Base-by-base conservation (phyloP, 1,140 invertebrate species). In the Drosophila yakuba region DNA sequence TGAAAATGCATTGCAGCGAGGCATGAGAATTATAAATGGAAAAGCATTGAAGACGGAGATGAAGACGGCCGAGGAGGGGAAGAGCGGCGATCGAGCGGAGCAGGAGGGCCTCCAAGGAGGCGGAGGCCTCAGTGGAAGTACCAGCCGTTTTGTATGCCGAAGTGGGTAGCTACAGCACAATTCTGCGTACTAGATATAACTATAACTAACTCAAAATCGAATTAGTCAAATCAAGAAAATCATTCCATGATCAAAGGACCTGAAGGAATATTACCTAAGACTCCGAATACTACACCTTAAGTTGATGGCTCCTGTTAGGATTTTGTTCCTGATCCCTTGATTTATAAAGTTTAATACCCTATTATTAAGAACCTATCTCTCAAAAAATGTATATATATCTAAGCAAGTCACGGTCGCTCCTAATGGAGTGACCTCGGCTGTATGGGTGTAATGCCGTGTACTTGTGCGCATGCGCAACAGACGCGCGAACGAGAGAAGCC, bases 391-490 rank as follows among this genome's bases (percentile, higher is more conserved):
- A 14, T 7, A n/a, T 41, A 2, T n/a, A 7, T 7, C 14, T 2
- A n/a, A 41, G 6, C 5, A 15, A 2, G 28, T 35, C 48, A 15
- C 15, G n/a, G 1, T 10, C 0, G 41, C 10, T 44, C 10, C 39
- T 64, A 61, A 17, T 28, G 12, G 14, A 12, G 25, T 43, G 45
- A 67, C 63, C 63, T 7, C 28, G 5, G 35, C 14, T 43, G 43
- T 71, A 32, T 36, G 35, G 1, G 25, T 56, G 50, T 47, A 66
- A 15, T 73, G 48, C 28, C 57, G 39, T 55, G 61, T 79, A 81
- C 74, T 81, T 69, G 63, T 80, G 88, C 89, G 89, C 89, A 85
- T 91, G 89, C 89, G 89, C 89, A 91, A 91, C 89, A 91, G 74
- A 54, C 85, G 63, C 74, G 25, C 45, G 35, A 66, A 51, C 52